These are phyloP conservation scores for Paedocypris sp. DNA, from an alignment of 2,113 vertebrate species.

Conservation along the genomic window DNA sequence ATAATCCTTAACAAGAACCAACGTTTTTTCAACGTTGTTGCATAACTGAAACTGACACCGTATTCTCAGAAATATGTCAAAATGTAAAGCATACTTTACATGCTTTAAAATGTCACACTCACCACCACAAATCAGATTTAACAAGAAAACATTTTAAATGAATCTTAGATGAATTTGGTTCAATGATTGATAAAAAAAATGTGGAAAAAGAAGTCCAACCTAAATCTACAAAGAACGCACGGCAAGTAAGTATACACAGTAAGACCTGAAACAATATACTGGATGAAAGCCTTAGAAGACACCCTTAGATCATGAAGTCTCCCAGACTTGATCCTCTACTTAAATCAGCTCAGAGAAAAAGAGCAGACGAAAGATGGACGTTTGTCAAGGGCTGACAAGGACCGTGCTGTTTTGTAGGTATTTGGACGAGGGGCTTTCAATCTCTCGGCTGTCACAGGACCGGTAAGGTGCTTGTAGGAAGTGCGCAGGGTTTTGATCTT, in stretches of 20 bases:
- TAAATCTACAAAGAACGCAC: background rate
- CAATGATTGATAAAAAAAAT: too few species aligned
- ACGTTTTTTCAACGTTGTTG: too few species aligned
- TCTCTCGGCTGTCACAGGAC: conserved; percentile 4
- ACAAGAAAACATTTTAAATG: too few species aligned
- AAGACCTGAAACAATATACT: background rate
- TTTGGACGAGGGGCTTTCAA: background rate
- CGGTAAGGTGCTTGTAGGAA: conserved; percentile 12
- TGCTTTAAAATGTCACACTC: too few species aligned
- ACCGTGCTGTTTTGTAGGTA: background rate
- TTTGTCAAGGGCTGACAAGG: background rate
- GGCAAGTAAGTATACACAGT: background rate
- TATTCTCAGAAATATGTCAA: too few species aligned
- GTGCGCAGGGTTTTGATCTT: conserved; percentile 28
- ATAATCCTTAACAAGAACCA: too few species aligned
- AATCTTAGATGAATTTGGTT: too few species aligned
- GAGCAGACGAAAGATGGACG: background rate
- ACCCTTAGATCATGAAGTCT: background rate
- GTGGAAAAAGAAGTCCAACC: background rate
- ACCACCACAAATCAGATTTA: too few species aligned
- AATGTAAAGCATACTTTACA: too few species aligned
- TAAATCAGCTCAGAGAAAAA: background rate
- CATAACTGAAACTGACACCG: too few species aligned
- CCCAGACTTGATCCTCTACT: background rate
- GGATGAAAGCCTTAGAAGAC: background rate